These are phyloP conservation scores for Papilio demoleus DNA, from an alignment of 2,888 invertebrate genomes.

Conservation along the genomic window DNA sequence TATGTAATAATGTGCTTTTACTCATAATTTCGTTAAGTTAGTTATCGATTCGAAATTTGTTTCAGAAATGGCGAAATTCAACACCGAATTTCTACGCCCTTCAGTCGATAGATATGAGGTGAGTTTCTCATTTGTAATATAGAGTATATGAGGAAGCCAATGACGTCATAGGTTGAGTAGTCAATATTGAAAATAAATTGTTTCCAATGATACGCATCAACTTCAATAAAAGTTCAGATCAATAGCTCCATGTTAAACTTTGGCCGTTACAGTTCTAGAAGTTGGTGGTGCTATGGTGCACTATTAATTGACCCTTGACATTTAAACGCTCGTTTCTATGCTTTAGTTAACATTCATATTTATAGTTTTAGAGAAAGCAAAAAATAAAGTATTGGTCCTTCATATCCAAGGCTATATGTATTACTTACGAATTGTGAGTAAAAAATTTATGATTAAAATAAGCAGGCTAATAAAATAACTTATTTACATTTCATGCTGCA, in stretches of 20 bases:
- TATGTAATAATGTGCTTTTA: background rate
- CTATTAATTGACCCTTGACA: constrained; percentile 68
- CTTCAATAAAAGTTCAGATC: too few relatives aligned
- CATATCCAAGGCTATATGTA: background rate
- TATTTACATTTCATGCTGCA: constrained; percentile 70
- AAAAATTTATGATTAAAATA: constrained; percentile 45
- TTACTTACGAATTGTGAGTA: background rate
- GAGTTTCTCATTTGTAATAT: constrained; percentile 46
- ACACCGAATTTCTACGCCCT: constrained; percentile 76
- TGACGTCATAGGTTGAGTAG: constrained; percentile 24
- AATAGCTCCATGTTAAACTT: constrained; percentile 74
- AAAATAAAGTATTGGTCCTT: background rate
- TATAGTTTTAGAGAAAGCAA: background rate
- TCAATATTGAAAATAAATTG: constrained; percentile 63
- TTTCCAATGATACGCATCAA: constrained; percentile 66
- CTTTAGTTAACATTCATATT: constrained; percentile 13
- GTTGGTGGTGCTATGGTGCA: constrained; percentile 59
- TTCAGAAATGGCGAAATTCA: constrained; percentile 81
- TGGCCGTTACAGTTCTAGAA: constrained; percentile 47
- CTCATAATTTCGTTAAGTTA: background rate
- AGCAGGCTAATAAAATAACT: constrained; percentile 39
- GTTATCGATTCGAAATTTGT: constrained; percentile 47
- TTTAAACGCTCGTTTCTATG: constrained; percentile 49
- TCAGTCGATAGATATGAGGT: constrained; percentile 77
- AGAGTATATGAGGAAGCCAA: constrained; percentile 42